Evolutionary conservation across 2,797 vertebrate genomes (phyloP).

Genomic region (Tapera naevia): DNA sequence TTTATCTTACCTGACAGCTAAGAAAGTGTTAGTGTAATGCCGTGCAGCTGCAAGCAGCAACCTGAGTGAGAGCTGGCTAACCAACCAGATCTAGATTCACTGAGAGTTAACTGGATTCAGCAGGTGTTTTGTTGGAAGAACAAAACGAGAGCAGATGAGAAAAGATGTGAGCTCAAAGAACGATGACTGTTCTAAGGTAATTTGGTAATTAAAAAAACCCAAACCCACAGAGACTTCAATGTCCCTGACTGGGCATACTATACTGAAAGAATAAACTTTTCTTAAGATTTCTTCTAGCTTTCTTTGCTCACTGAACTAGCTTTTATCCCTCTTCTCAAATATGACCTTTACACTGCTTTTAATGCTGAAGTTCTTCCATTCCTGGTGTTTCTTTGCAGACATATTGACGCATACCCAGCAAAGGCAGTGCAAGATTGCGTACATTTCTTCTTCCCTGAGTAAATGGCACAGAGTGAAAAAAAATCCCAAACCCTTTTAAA

Average conservation of each 20-base stretch:
- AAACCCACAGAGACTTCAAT: neutral
- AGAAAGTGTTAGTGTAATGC: neutral
- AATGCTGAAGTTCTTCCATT: neutral
- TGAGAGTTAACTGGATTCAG: neutral
- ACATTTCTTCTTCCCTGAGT: constrained; percentile 35
- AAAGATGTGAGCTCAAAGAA: neutral
- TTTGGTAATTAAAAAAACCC: neutral
- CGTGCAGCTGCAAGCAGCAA: neutral
- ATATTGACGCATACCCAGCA: neutral
- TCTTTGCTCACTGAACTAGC: neutral
- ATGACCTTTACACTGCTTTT: neutral
- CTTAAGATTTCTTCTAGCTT: neutral
- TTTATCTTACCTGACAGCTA: constrained; percentile 23
- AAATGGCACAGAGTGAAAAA: neutral
- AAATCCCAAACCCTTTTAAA: neutral
- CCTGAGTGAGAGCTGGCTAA: neutral
- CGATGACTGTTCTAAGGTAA: neutral
- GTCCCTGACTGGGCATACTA: neutral
- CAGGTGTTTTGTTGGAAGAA: neutral
- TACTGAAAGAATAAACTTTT: neutral
- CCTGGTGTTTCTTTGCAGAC: neutral
- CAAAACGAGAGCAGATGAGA: neutral
- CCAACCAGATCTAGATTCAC: neutral
- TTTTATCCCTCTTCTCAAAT: neutral
- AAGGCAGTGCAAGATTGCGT: neutral